phyloP scores from a whole-genome alignment of 2,113 vertebrate genomes.

The Rhadina sibilatrix region DNA sequence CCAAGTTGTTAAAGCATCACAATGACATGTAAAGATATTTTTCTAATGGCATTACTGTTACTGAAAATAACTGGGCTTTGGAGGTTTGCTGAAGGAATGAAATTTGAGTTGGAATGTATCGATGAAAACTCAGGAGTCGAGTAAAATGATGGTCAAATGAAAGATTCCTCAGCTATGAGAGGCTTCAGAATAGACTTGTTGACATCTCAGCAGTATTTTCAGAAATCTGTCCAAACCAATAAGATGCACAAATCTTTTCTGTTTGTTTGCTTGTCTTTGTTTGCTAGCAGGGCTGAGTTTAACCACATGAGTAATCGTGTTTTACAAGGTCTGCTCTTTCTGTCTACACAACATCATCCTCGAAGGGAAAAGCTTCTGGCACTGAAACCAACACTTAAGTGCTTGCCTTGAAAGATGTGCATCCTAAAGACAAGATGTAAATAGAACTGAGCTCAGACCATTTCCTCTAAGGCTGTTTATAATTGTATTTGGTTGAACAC shows the following conservation, averaged over 20 bases:
- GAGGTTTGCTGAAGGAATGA: neutral
- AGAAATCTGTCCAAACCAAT: neutral
- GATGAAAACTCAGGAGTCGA: neutral
- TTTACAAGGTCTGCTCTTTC: slow-evolving; percentile 53
- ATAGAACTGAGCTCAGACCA: neutral
- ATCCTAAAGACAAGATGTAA: neutral
- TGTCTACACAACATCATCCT: slow-evolving; percentile 48
- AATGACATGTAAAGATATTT: slow-evolving; percentile 18
- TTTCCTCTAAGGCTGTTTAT: slow-evolving; percentile 14
- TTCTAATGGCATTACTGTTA: slow-evolving; percentile 20
- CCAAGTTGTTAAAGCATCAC: slow-evolving; percentile 29
- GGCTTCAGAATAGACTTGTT: neutral
- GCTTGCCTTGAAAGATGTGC: neutral
- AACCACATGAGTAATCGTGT: neutral
- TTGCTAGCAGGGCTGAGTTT: slow-evolving; percentile 10
- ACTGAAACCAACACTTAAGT: slow-evolving; percentile 10
- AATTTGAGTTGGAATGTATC: slow-evolving; percentile 15
- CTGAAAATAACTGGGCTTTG: neutral
- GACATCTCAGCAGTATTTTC: neutral
- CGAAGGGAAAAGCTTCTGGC: slow-evolving; percentile 44
- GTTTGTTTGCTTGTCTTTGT: neutral
- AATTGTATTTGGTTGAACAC: neutral
- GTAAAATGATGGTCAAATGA: neutral
- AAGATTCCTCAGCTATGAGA: neutral
- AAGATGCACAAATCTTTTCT: neutral